Base-by-base conservation (phyloP, 2,888 invertebrate species). In the Epinotia ramella region DNA sequence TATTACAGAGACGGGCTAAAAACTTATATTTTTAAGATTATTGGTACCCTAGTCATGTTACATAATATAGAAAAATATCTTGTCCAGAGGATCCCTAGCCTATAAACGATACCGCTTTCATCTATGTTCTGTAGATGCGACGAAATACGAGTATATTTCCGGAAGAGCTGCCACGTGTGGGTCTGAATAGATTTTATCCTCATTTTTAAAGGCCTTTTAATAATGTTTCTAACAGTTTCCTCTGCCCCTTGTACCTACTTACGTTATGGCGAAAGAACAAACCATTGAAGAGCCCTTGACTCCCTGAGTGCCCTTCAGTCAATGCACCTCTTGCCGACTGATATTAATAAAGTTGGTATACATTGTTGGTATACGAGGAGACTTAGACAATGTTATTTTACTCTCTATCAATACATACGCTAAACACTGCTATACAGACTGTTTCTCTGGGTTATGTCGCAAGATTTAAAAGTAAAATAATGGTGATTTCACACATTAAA, bases 201-300 rank as follows among this genome's bases (percentile, higher is more conserved):
- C 44, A 3, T 44, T 44, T 44, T 44, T 44, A 13, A 40, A 18
- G 40, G 24, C 40, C 57, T 68, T 68, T 67, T 67, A 46, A 44
- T 57, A 68, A 68, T 57, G 64, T 56, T 7, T 33, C 33, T 33
- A 68, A 64, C 63, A 56, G 63, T 74, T 59, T 49, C 69, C 28
- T n/a, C 28, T n/a, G 20, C 59, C 65, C 69, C 64, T 68, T 46
- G 28, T 57, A 46, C 44, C 9, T n/a, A 33, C 24, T 1, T 33
- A 33, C n/a, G n/a, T 28, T 28, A 33, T 74, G 56, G 62, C 44
- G 69, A 74, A 74, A 74, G 74, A 70, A 74, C 74, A 64, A 69
- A 70, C 64, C 69, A 20, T 56, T 18, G 46, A 20, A 74, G 69
- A 9, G 20, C 69, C 65, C 74, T 74, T 64, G 74, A 65, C 46